Conservation (phyloP, 2,797 vertebrate genomes). For the Pogoniulus pusillus region DNA sequence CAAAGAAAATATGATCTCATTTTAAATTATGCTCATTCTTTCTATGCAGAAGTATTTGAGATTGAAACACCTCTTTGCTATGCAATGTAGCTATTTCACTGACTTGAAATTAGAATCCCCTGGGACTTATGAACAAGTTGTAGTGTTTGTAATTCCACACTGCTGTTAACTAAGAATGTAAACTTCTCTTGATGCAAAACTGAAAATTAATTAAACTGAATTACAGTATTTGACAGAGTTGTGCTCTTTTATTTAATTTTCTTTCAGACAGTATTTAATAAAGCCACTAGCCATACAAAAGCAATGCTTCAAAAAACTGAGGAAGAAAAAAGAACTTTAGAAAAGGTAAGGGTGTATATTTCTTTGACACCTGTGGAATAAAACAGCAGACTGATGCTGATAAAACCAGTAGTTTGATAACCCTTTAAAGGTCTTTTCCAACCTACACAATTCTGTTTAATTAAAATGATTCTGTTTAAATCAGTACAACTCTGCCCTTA, state of each 20-base stretch:
- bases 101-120: background rate
- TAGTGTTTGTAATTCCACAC: background rate
- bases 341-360: slow-evolving; percentile 81
- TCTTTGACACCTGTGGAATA: background rate
- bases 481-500: background rate
- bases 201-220: background rate
- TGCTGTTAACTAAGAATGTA: background rate
- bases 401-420: no score
- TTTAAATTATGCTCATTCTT: background rate
- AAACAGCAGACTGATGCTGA: background rate
- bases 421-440: no score
- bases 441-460: no score
- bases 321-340: slow-evolving; percentile 84
- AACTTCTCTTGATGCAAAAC: background rate
- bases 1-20: background rate
- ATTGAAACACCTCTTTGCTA: background rate
- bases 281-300: slow-evolving; percentile 90
- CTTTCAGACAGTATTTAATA: slow-evolving; percentile 85
- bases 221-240: background rate
- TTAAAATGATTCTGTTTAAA: background rate
- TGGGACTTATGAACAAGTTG: background rate
- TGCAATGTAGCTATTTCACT: background rate
- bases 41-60: background rate
- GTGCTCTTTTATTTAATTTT: background rate
- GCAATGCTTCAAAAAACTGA: slow-evolving; percentile 87